Evolutionary conservation across 2,888 invertebrate species (phyloP).

Genomic region (Tiliacea aurago): DNA sequence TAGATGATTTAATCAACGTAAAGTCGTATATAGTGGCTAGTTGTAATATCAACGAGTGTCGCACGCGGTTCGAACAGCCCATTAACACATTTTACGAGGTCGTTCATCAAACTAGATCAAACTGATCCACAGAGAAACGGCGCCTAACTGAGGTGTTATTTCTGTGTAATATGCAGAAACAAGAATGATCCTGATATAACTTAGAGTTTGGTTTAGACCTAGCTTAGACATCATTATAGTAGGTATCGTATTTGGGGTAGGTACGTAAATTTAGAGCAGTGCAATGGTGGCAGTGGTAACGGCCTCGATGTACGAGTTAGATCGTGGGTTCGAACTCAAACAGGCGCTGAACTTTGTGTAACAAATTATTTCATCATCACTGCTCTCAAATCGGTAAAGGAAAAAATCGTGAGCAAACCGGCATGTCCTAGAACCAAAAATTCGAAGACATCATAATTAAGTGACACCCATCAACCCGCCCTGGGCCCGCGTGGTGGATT

Average conservation of each 20-base stretch:
- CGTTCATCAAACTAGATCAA: constrained; percentile 71
- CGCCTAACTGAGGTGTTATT: constrained; percentile 49
- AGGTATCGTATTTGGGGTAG: neutral
- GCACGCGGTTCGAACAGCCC: constrained; percentile 69
- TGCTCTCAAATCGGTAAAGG: too few relatives aligned
- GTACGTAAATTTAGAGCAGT: neutral
- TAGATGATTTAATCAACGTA: constrained; percentile 75
- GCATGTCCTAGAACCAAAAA: too few relatives aligned
- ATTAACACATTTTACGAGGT: constrained; percentile 75
- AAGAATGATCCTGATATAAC: neutral
- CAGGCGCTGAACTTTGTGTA: too few relatives aligned
- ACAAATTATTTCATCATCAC: too few relatives aligned
- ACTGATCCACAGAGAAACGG: constrained; percentile 62
- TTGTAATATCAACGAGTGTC: constrained; percentile 64
- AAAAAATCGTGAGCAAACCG: too few relatives aligned
- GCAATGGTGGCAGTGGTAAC: too few relatives aligned
- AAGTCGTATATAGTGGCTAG: constrained; percentile 63
- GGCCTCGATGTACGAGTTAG: too few relatives aligned
- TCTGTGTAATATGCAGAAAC: constrained; percentile 15
- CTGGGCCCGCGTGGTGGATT: too few relatives aligned
- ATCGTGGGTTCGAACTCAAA: too few relatives aligned
- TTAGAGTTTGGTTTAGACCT: neutral
- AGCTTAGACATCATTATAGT: neutral
- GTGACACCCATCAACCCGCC: too few relatives aligned
- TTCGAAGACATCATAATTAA: too few relatives aligned